These are phyloP conservation scores for Chelonus formosanus DNA, from an alignment of 2,888 invertebrate genomes.

Conservation along the genomic window DNA sequence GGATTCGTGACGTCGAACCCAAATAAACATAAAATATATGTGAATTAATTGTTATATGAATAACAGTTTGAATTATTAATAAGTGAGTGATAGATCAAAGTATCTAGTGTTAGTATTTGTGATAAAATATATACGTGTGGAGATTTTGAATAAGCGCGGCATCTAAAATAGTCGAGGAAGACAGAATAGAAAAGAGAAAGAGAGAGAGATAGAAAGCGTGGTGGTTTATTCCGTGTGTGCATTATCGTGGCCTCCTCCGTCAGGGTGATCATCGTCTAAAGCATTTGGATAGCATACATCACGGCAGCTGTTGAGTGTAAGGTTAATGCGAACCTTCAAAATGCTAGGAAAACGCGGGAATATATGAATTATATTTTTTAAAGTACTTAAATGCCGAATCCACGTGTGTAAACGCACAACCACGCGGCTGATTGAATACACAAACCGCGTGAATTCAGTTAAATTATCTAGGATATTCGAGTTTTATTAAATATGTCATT, in stretches of 20 bases:
- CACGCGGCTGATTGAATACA: conserved; percentile 9
- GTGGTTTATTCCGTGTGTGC: conserved; percentile 41
- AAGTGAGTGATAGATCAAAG: conserved; percentile 4
- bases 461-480: conserved; percentile 25
- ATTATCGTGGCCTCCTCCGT: conserved; percentile 39
- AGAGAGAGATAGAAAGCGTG: conserved; percentile 11
- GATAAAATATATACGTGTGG: conserved; percentile 16
- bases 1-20: conserved; percentile 55
- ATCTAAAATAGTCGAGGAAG: conserved; percentile 29
- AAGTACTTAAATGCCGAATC: too few species aligned
- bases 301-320: conserved; percentile 54
- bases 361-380: neutral
- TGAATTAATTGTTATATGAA: conserved; percentile 39
- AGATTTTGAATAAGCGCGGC: conserved; percentile 53
- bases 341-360: conserved; percentile 27
- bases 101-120: conserved; percentile 29
- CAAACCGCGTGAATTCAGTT: conserved; percentile 51
- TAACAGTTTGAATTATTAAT: conserved; percentile 15
- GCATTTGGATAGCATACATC: conserved; percentile 42
- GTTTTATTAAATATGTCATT: conserved; percentile 44
- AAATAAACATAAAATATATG: conserved; percentile 56
- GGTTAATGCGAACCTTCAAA: conserved; percentile 36
- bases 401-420: conserved; percentile 2
- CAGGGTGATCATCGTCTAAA: conserved; percentile 46
- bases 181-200: neutral